Percentiles rank a stretch among this genome's conserved stretches.
Conservation (phyloP, 1,140 invertebrate species). For the Ceratina japonica region DNA sequence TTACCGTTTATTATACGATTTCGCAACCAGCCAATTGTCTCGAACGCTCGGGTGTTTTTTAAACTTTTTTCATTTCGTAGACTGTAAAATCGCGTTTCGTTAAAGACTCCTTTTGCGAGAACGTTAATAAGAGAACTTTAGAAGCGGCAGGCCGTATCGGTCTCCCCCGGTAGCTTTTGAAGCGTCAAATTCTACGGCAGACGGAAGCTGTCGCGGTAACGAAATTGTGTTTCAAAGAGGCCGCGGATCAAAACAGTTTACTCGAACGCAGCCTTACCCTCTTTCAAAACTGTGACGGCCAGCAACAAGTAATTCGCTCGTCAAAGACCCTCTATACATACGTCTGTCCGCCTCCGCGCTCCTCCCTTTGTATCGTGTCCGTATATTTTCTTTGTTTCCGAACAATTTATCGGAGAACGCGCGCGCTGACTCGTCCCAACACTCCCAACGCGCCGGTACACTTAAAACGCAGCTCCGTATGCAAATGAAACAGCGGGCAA, state of each 20-base stretch:
- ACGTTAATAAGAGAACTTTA: not conserved
- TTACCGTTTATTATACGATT: not conserved
- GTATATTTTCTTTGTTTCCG: not conserved
- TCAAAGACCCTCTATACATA: slow-evolving; percentile 8
- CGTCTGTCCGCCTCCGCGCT: not conserved
- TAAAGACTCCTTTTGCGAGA: not conserved
- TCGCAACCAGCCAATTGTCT: not conserved
- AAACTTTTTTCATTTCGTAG: not conserved
- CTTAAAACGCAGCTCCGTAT: not conserved
- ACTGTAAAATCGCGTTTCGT: no score
- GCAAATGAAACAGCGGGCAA: not conserved
- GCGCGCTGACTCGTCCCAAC: not conserved
- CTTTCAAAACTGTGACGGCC: not conserved
- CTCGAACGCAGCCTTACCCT: not conserved
- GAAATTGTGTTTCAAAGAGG: slow-evolving; percentile 13
- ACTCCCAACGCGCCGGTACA: not conserved
- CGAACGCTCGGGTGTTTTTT: not conserved
- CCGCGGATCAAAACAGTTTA: not conserved
- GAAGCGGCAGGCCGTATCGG: not conserved
- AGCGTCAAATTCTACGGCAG: not conserved
- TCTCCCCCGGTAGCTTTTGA: not conserved
- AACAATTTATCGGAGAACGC: not conserved
- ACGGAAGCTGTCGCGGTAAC: not conserved
- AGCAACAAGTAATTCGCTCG: not conserved
- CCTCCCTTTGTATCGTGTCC: not conserved